phyloP scores from a whole-genome alignment of 37 sponge, comb jelly and placozoan genomes.

The Crambe crambe region DNA sequence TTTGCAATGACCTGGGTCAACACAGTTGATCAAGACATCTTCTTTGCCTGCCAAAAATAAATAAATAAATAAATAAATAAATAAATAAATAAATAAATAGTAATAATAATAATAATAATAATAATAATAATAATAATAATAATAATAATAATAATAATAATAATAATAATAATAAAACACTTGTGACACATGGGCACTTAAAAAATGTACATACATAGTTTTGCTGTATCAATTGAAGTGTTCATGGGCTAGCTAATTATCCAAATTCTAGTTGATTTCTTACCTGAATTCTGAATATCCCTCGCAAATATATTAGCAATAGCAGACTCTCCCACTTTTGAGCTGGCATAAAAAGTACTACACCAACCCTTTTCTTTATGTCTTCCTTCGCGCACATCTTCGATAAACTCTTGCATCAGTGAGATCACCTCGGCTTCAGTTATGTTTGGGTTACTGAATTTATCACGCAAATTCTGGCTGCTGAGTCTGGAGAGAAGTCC shows the following conservation, averaged over 20 bases:
- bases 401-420: slow-evolving; percentile 73
- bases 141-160: no score
- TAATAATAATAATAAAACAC: no score
- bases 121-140: neutral
- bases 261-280: neutral
- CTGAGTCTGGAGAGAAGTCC: slow-evolving; percentile 28
- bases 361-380: slow-evolving; percentile 64
- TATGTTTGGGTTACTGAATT: slow-evolving; percentile 46
- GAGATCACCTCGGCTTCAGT: slow-evolving; percentile 69
- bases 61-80: neutral
- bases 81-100: neutral
- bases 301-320: slow-evolving; percentile 56
- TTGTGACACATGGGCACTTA: no score
- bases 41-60: slow-evolving; percentile 23
- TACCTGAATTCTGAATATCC: slow-evolving; percentile 14
- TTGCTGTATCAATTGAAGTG: neutral
- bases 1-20: slow-evolving; percentile 72
- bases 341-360: slow-evolving; percentile 53
- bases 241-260: neutral
- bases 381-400: slow-evolving; percentile 57
- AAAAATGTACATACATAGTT: neutral
- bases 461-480: slow-evolving; percentile 16
- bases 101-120: neutral
- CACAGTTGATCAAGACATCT: slow-evolving; percentile 67
- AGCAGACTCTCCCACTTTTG: slow-evolving; percentile 63